Evolutionary conservation across 2,113 vertebrate genomes (phyloP).

Genomic region (Emydocephalus ijimae): DNA sequence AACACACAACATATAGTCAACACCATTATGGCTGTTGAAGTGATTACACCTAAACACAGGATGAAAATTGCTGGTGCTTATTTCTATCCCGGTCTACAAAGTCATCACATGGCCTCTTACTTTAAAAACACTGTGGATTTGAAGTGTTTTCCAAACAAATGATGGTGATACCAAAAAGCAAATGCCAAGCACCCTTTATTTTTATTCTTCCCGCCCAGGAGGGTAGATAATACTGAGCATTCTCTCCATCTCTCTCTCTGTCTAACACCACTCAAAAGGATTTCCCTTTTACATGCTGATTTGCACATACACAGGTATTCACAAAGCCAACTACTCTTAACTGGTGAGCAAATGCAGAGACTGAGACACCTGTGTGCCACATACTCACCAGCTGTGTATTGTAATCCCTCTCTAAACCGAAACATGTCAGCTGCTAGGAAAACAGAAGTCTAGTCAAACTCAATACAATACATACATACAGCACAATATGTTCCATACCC

Average conservation of each 20-base stretch:
- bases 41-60: neutral
- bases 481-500: slow-evolving; percentile 20
- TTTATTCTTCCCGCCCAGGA: neutral
- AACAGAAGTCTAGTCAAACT: slow-evolving; percentile 14
- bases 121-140: neutral
- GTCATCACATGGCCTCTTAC: neutral
- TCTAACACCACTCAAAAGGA: neutral
- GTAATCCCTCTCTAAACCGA: slow-evolving; percentile 24
- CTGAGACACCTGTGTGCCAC: neutral
- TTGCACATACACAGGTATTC: neutral
- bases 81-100: neutral
- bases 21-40: neutral
- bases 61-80: neutral
- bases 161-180: neutral
- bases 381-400: neutral
- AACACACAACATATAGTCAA: neutral
- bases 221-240: neutral
- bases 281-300: neutral
- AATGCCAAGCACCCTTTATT: neutral
- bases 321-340: slow-evolving; percentile 15
- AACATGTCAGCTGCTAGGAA: slow-evolving; percentile 33
- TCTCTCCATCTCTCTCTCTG: neutral
- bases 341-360: slow-evolving; percentile 14
- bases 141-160: neutral
- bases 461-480: neutral